Base-by-base conservation (phyloP, 2,113 vertebrate genomes). In the Sinocyclocheilus maitianheensis region DNA sequence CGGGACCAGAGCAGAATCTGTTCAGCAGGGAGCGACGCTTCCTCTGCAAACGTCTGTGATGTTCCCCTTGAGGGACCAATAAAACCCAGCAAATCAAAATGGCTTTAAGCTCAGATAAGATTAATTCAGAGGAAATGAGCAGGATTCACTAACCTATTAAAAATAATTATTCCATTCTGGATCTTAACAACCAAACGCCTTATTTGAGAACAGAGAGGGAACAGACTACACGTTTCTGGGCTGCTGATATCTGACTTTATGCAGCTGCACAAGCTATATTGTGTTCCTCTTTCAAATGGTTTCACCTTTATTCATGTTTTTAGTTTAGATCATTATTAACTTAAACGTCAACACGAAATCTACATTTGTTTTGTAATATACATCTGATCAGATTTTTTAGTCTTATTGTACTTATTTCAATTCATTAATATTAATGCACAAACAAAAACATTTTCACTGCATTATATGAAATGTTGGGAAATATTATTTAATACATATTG, bases 81-180 rank as follows among this genome's bases (percentile, higher is more conserved):
- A 87, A 90, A 90, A 87, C 60, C 62, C 89, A 90, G 79, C 34
- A 6, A 88, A 86, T 88, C 76, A 76, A 87, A 62, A 72, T 20
- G 18, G 37, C 10, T 40, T 40, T 20, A 77, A 83, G 78, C 48
- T 74, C 78, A 87, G 87, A 88, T 79, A 85, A 88, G 84, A 88
- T 58, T 74, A 53, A 72, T 88, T 81, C 63, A 34, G 48, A 76
- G 37, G 18, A 84, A 67, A 77, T 46, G 13, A 83, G 72, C 26
- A 48, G 37, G 85, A 89, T 81, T 72, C 81, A 87, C 91, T 83
- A 86, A 43, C 77, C 43, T 43, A 76, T 55, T 74, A 5, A 85
- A 24, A 14, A 22, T 37, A 63, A 67, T 67, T 40, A 43, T 30
- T 84, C 37, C 24, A 20, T 48, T 30, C 26, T 46, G 18, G 55